Percentiles rank a stretch among this genome's conserved stretches.
Evolutionary conservation across 2,888 invertebrate genomes (phyloP).

Genomic region (Lepetodrilus schrolli): DNA sequence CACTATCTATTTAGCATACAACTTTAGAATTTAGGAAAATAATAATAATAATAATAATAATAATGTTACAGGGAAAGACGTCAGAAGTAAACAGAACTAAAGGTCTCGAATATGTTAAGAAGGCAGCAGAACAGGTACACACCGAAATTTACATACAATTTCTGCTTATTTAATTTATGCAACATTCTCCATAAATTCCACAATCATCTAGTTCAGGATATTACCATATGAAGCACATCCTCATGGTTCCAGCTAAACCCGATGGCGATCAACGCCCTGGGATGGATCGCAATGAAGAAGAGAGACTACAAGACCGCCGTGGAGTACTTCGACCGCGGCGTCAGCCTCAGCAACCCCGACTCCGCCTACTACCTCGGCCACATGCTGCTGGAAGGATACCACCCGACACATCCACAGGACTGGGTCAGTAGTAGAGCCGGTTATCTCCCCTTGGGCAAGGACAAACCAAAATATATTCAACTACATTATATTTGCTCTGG

Average conservation of each 20-base stretch:
- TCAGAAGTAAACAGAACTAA: conserved; percentile 61
- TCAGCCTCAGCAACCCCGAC: conserved; percentile 61
- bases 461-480: no score
- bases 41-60: no score
- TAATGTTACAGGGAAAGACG: conserved; percentile 70
- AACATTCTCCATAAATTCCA: no score
- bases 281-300: conserved; percentile 69
- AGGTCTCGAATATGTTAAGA: conserved; percentile 60
- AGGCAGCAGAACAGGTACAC: conserved; percentile 65
- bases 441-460: not conserved
- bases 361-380: conserved; percentile 71
- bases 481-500: no score
- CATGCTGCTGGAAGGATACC: conserved; percentile 63
- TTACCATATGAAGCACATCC: no score
- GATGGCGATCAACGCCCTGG: conserved; percentile 68
- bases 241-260: conserved; percentile 59
- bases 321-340: conserved; percentile 59
- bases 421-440: conserved; percentile 44
- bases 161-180: no score
- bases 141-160: no score
- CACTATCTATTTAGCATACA: no score
- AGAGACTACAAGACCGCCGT: conserved; percentile 66
- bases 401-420: conserved; percentile 56
- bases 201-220: no score
- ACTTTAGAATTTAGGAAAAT: no score